Evolutionary conservation across 2,113 vertebrate species (phyloP).

Genomic region (Suricata suricatta): DNA sequence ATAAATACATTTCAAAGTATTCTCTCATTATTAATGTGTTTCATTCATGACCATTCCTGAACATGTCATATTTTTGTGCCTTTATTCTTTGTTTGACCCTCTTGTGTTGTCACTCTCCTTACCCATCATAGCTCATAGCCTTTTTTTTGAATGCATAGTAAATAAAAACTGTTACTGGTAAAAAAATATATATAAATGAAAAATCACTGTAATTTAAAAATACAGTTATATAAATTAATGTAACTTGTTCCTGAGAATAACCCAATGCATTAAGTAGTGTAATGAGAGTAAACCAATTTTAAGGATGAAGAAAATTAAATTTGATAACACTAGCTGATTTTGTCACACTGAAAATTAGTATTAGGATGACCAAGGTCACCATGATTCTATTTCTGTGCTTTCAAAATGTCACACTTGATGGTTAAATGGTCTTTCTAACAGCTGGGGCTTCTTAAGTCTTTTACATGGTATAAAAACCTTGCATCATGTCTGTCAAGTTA

Average conservation of each 20-base stretch:
- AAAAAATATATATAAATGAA: not conserved
- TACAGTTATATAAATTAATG: not conserved
- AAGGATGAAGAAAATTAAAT: not conserved
- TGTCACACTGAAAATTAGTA: not conserved
- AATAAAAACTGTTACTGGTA: not conserved
- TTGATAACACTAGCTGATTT: not conserved
- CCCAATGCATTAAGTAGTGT: not conserved
- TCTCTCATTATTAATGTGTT: not conserved
- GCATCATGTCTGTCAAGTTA: not conserved
- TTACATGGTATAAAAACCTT: not conserved
- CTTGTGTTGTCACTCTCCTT: not conserved
- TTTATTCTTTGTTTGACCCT: not conserved
- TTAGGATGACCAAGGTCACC: not conserved
- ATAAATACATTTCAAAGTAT: not conserved
- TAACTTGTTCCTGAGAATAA: not conserved
- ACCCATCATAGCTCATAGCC: not conserved
- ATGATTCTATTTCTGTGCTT: not conserved
- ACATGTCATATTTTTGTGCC: not conserved
- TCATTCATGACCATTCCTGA: not conserved
- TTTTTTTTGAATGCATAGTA: not conserved
- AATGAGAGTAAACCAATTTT: not conserved
- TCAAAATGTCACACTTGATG: not conserved
- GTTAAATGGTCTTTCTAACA: not conserved
- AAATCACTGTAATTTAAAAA: not conserved
- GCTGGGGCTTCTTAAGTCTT: not conserved